phyloP scores from a whole-genome alignment of 2,797 vertebrate species.

The Psittacula echo region DNA sequence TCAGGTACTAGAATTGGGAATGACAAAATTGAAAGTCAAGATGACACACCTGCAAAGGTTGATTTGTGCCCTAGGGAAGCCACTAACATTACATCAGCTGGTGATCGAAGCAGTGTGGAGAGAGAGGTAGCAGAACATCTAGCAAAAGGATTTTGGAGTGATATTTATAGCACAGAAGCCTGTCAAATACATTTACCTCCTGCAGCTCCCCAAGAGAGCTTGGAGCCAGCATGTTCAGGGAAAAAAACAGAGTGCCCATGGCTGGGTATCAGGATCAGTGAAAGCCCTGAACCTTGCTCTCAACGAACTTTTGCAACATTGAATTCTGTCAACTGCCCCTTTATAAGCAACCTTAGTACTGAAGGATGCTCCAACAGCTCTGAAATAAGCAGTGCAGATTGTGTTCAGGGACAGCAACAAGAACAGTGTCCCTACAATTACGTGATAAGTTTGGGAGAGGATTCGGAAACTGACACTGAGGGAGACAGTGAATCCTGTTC shows the following conservation, averaged over 20 bases:
- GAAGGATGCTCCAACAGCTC: slow-evolving; percentile 73
- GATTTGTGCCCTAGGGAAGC: slow-evolving; percentile 55
- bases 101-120: slow-evolving; percentile 88
- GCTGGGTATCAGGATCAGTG: slow-evolving; percentile 84
- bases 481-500: slow-evolving; percentile 89
- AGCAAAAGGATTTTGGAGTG: slow-evolving; percentile 94
- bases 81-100: neutral
- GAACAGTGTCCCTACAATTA: slow-evolving; percentile 88
- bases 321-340: slow-evolving; percentile 91
- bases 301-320: slow-evolving; percentile 82
- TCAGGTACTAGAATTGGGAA: slow-evolving; percentile 34
- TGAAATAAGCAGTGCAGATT: slow-evolving; percentile 76
- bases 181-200: slow-evolving; percentile 71
- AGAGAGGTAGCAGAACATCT: slow-evolving; percentile 96
- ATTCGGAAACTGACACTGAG: slow-evolving; percentile 92
- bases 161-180: slow-evolving; percentile 81
- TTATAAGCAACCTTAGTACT: slow-evolving; percentile 86
- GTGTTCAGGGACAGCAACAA: slow-evolving; percentile 78
- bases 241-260: slow-evolving; percentile 92
- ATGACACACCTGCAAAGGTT: slow-evolving; percentile 15
- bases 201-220: slow-evolving; percentile 58
- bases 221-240: slow-evolving; percentile 78
- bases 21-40: slow-evolving; percentile 62
- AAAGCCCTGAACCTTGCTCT: slow-evolving; percentile 82
- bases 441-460: slow-evolving; percentile 89